Conservation (phyloP, 2,797 vertebrate species). For the Myotis planiceps region DNA sequence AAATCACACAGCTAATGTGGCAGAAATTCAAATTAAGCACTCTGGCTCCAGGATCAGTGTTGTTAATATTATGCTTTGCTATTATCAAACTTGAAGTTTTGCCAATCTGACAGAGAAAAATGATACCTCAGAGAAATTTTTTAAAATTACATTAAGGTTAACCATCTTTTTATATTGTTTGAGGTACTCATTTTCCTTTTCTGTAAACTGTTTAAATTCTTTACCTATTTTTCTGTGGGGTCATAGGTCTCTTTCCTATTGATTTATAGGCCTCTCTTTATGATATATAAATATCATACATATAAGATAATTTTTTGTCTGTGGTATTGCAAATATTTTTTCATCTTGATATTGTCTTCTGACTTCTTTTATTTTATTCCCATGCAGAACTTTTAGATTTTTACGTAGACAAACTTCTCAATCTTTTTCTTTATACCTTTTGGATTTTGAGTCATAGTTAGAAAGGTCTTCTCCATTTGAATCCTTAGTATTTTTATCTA, state of each 20-base stretch:
- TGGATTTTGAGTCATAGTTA: slow-evolving; percentile 58
- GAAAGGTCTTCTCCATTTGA: slow-evolving; percentile 25
- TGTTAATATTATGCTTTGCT: slow-evolving; percentile 31
- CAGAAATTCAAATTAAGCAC: slow-evolving; percentile 12
- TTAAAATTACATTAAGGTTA: background rate
- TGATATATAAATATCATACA: background rate
- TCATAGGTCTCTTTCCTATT: slow-evolving; percentile 31
- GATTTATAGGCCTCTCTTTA: slow-evolving; percentile 23
- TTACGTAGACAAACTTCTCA: slow-evolving; percentile 4
- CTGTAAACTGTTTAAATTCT: slow-evolving; percentile 45
- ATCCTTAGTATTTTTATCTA: slow-evolving; percentile 39
- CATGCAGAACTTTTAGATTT: slow-evolving; percentile 23
- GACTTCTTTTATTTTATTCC: slow-evolving; percentile 1
- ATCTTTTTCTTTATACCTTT: slow-evolving; percentile 55
- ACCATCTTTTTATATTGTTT: slow-evolving; percentile 25
- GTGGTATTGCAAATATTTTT: slow-evolving; percentile 8
- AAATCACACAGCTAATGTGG: background rate
- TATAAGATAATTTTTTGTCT: background rate
- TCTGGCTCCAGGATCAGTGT: background rate
- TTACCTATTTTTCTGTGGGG: slow-evolving; percentile 23
- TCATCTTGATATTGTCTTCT: slow-evolving; percentile 18
- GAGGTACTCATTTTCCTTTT: slow-evolving; percentile 32
- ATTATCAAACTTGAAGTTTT: slow-evolving; percentile 43
- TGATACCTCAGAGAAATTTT: background rate
- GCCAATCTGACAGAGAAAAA: background rate